These are phyloP conservation scores for Clarias batrachus DNA, from an alignment of 2,113 vertebrate species.

Conservation along the genomic window DNA sequence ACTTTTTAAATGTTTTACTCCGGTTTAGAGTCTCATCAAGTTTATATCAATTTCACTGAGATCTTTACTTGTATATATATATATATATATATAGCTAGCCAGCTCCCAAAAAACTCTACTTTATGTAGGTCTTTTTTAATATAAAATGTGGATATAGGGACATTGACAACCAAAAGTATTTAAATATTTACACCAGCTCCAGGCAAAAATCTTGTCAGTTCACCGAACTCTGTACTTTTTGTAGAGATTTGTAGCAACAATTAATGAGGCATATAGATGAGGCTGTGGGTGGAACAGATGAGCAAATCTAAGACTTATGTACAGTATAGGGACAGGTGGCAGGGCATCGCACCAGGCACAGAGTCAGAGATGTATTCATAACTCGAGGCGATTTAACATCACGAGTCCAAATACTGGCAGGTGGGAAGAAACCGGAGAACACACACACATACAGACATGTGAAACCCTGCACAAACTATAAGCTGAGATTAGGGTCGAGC, in stretches of 20 bases:
- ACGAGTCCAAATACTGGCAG: neutral
- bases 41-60: no score
- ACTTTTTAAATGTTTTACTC: no score
- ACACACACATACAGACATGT: neutral
- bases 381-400: neutral
- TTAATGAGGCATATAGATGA: neutral
- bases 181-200: neutral
- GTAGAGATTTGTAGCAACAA: neutral
- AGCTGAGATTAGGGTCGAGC: neutral
- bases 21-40: no score
- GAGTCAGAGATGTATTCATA: neutral
- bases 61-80: no score
- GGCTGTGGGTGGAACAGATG: neutral
- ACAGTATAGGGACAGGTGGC: no score
- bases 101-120: neutral
- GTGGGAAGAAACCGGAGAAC: neutral
- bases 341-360: neutral
- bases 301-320: neutral
- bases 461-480: neutral
- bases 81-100: no score
- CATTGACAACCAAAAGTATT: neutral
- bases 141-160: neutral
- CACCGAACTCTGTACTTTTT: neutral
- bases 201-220: neutral
- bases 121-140: neutral